phyloP scores from a whole-genome alignment of 2,888 invertebrate species.

The Dioctria rufipes region DNA sequence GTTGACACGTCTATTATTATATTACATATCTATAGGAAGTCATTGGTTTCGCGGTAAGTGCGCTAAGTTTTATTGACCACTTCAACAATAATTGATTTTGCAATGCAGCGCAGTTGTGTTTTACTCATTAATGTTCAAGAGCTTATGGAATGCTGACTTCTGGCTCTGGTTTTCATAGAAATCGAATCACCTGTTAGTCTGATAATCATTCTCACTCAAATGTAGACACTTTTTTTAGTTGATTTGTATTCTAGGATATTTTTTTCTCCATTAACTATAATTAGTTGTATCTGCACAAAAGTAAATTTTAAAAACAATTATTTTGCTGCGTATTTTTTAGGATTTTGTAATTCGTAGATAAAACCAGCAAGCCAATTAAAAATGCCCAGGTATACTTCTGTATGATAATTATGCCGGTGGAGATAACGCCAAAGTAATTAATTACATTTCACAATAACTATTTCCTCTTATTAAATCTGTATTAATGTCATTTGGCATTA shows the following conservation, averaged over 20 bases:
- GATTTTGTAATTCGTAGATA: too few species aligned
- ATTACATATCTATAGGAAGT: slow-evolving; percentile 62
- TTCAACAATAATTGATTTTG: slow-evolving; percentile 41
- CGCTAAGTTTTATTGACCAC: slow-evolving; percentile 45
- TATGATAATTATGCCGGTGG: too few species aligned
- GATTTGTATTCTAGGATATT: not conserved
- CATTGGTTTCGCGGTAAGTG: slow-evolving; percentile 64
- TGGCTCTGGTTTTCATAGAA: slow-evolving; percentile 1
- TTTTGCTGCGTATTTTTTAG: too few species aligned
- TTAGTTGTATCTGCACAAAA: too few species aligned
- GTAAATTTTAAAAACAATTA: too few species aligned
- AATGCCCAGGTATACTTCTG: too few species aligned
- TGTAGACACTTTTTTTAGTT: not conserved
- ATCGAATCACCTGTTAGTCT: too few species aligned
- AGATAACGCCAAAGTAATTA: too few species aligned
- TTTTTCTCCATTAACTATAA: not conserved
- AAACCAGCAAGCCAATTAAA: too few species aligned
- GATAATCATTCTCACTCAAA: not conserved
- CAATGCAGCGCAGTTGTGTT: slow-evolving; percentile 48
- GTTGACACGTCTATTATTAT: slow-evolving; percentile 17
- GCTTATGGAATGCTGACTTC: slow-evolving; percentile 44
- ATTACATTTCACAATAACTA: too few species aligned
- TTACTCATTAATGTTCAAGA: slow-evolving; percentile 2
- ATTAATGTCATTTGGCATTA: too few species aligned
- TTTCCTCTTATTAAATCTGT: too few species aligned